Percentiles rank a stretch among this genome's conserved stretches.
Evolutionary conservation across 2,888 invertebrate genomes (phyloP).

Genomic region (Peribatodes rhomboidaria): DNA sequence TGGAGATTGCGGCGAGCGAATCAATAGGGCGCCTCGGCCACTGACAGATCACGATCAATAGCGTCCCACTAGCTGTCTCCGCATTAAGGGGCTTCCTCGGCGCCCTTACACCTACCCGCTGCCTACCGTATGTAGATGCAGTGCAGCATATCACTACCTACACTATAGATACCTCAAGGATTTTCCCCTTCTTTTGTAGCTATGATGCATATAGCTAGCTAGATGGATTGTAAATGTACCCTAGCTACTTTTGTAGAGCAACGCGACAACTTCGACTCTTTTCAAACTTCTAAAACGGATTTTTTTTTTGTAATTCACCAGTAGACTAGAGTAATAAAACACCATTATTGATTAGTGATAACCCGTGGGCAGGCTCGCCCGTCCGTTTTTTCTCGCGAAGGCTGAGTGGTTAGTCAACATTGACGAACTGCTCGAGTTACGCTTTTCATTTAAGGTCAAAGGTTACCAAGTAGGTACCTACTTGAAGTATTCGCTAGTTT

Average conservation of each 20-base stretch:
- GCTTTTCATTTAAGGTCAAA: constrained; percentile 38
- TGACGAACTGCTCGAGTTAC: constrained; percentile 42
- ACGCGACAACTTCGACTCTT: neutral
- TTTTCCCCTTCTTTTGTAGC: constrained; percentile 31
- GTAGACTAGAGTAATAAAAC: constrained; percentile 7
- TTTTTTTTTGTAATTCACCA: neutral
- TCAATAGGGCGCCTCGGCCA: constrained; percentile 85
- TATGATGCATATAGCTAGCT: constrained; percentile 3
- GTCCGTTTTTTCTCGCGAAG: constrained; percentile 34
- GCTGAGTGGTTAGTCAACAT: constrained; percentile 44
- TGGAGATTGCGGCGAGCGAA: constrained; percentile 86
- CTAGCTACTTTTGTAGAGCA: neutral
- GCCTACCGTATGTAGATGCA: constrained; percentile 63
- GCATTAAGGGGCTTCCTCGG: constrained; percentile 85
- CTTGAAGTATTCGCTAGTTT: constrained; percentile 17
- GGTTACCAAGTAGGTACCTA: constrained; percentile 20
- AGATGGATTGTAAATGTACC: neutral
- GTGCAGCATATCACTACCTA: constrained; percentile 38
- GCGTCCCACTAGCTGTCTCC: constrained; percentile 84
- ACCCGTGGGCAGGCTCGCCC: constrained; percentile 22
- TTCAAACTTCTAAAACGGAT: neutral
- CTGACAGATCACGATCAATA: constrained; percentile 87
- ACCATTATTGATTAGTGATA: constrained; percentile 31
- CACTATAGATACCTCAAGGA: constrained; percentile 28
- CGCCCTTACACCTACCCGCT: constrained; percentile 83